A percentile compares a stretch with the other conserved stretches of the same genome.
These are phyloP conservation scores for Drosophila melanosoma DNA, from an alignment of 2,888 invertebrate genomes.

Conservation along the genomic window DNA sequence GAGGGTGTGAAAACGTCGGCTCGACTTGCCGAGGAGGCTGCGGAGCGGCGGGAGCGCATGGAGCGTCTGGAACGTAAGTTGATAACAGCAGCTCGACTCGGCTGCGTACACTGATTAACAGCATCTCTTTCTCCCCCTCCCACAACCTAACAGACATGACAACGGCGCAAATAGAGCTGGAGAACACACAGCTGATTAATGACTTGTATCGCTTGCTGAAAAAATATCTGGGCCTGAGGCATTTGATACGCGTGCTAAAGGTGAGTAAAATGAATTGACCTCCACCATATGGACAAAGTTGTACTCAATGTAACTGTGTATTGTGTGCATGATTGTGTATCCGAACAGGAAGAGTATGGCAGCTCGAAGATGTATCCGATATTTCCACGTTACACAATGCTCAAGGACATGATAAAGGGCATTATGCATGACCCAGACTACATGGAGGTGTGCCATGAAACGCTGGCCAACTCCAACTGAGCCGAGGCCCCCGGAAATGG, in stretches of 20 bases:
- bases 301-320: conserved; percentile 3
- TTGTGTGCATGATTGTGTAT: conserved; percentile 19
- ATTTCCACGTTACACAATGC: conserved; percentile 96
- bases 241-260: conserved; percentile 94
- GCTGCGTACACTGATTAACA: conserved; percentile 27
- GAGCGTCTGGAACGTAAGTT: conserved; percentile 92
- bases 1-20: conserved; percentile 95
- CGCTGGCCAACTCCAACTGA: conserved; percentile 87
- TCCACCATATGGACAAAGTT: conserved; percentile 15
- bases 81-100: neutral
- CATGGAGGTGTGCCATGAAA: conserved; percentile 98
- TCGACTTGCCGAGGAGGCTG: conserved; percentile 94
- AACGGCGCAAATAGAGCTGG: conserved; percentile 95
- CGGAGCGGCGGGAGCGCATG: conserved; percentile 92
- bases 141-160: conserved; percentile 90
- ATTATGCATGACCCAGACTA: conserved; percentile 98
- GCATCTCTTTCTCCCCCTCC: neutral
- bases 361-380: conserved; percentile 97
- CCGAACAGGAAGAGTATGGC: conserved; percentile 92
- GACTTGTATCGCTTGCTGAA: conserved; percentile 96
- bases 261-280: conserved; percentile 84
- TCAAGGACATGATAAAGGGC: conserved; percentile 98
- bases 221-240: conserved; percentile 95
- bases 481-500: conserved; percentile 76
- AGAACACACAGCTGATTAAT: conserved; percentile 97